A percentile compares a stretch with the other conserved stretches of the same genome.
Conservation (phyloP, 2,888 invertebrate species). For the Notodonta ziczac region DNA sequence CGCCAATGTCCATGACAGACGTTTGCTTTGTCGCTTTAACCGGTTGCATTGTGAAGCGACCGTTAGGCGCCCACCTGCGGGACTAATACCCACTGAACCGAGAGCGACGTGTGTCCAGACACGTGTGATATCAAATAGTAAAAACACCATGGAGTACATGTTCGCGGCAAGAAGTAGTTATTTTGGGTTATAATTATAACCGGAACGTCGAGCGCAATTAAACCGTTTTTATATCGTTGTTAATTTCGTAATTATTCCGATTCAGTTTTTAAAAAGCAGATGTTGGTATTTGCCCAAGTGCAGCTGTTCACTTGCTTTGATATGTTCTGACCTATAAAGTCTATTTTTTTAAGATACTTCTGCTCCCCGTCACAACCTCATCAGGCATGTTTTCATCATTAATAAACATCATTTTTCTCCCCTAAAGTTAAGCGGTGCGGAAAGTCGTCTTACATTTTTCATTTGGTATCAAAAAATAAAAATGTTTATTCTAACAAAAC, state of each 20-base stretch:
- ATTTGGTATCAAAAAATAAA: slow-evolving; percentile 14
- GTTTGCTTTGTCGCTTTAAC: slow-evolving; percentile 48
- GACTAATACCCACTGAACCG: slow-evolving; percentile 75
- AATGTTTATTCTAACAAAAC: slow-evolving; percentile 20
- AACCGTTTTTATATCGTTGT: slow-evolving; percentile 25
- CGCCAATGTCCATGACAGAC: slow-evolving; percentile 46
- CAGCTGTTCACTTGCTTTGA: slow-evolving; percentile 12
- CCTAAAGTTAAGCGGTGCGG: not conserved
- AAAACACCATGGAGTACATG: too few species aligned
- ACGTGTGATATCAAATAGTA: slow-evolving; percentile 56
- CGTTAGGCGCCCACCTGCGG: slow-evolving; percentile 81
- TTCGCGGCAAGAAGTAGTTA: slow-evolving; percentile 46
- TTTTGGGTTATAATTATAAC: slow-evolving; percentile 23
- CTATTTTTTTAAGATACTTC: not conserved
- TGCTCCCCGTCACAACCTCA: not conserved
- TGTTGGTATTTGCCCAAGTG: slow-evolving; percentile 25
- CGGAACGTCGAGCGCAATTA: slow-evolving; percentile 1
- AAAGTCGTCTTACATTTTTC: not conserved
- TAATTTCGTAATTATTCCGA: slow-evolving; percentile 29
- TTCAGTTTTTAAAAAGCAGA: slow-evolving; percentile 26
- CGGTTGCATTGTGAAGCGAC: slow-evolving; percentile 61
- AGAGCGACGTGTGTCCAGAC: slow-evolving; percentile 66
- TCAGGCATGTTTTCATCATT: not conserved
- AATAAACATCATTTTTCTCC: not conserved
- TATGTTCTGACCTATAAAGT: not conserved